Percentiles rank a stretch among this genome's conserved stretches.
phyloP scores from a whole-genome alignment of 2,888 invertebrate genomes.

The Pyralis farinalis region DNA sequence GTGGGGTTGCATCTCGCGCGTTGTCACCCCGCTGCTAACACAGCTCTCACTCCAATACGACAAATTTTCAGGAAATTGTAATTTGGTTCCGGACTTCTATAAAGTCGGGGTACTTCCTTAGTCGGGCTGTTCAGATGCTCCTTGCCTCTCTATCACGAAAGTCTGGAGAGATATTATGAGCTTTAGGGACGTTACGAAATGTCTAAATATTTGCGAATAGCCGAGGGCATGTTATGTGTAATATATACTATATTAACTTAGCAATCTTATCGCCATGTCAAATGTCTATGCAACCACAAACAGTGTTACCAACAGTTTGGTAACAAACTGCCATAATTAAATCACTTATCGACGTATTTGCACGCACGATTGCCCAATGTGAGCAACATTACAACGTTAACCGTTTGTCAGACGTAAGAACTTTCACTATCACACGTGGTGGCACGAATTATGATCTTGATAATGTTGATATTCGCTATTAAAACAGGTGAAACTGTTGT shows the following conservation, averaged over 20 bases:
- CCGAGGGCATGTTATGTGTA: not conserved
- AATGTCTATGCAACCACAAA: slow-evolving; percentile 6
- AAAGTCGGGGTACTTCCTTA: no score
- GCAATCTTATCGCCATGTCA: slow-evolving; percentile 7
- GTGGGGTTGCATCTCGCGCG: no score
- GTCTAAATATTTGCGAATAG: not conserved
- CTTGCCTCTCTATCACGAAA: no score
- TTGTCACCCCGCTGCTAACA: no score
- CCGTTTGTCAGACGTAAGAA: slow-evolving; percentile 19
- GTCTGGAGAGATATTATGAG: no score
- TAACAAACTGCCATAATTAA: slow-evolving; percentile 25
- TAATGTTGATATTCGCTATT: slow-evolving; percentile 18
- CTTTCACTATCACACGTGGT: slow-evolving; percentile 34
- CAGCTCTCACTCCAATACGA: no score
- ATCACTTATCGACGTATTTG: slow-evolving; percentile 28
- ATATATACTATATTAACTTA: not conserved
- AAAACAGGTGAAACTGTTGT: slow-evolving; percentile 29
- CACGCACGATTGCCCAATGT: slow-evolving; percentile 26
- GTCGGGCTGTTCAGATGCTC: no score
- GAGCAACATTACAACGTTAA: slow-evolving; percentile 4
- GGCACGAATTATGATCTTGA: slow-evolving; percentile 22
- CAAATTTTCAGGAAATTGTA: no score
- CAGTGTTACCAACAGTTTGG: slow-evolving; percentile 15
- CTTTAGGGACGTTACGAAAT: no score
- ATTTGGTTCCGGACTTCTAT: no score